These are phyloP conservation scores for Stenotaenia linearis DNA, from an alignment of 2,888 invertebrate genomes.

Conservation along the genomic window DNA sequence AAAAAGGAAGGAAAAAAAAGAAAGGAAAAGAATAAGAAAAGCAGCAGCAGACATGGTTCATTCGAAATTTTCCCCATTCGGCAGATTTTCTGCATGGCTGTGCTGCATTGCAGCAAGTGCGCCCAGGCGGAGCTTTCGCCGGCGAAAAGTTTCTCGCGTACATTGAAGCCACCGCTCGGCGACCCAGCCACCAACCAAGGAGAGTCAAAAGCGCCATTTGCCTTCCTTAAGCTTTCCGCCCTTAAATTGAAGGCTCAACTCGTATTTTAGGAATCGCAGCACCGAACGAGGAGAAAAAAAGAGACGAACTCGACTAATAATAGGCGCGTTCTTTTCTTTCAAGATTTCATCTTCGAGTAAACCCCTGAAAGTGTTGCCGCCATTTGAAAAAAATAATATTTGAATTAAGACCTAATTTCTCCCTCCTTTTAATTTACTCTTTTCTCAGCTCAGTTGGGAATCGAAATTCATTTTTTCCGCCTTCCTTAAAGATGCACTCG, in stretches of 20 bases:
- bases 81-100: slow-evolving; percentile 23
- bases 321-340: neutral
- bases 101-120: slow-evolving; percentile 26
- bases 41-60: slow-evolving; percentile 14
- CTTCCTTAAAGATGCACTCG: too few species aligned
- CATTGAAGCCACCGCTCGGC: slow-evolving; percentile 12
- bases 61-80: slow-evolving; percentile 26
- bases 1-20: neutral
- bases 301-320: neutral
- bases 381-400: neutral
- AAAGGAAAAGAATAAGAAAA: neutral
- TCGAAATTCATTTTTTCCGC: neutral
- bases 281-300: neutral
- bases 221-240: slow-evolving; percentile 21
- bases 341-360: neutral
- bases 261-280: neutral
- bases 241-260: slow-evolving; percentile 24
- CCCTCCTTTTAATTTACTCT: neutral
- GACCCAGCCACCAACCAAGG: neutral
- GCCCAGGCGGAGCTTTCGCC: slow-evolving; percentile 18
- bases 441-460: neutral
- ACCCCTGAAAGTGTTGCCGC: neutral
- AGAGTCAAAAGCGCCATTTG: slow-evolving; percentile 16
- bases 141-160: slow-evolving; percentile 26
- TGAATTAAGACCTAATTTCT: neutral